Evolutionary conservation across 2,888 invertebrate genomes (phyloP), one percentile per base, ranked within the genome.

Genomic region (Fragum fragum): DNA sequence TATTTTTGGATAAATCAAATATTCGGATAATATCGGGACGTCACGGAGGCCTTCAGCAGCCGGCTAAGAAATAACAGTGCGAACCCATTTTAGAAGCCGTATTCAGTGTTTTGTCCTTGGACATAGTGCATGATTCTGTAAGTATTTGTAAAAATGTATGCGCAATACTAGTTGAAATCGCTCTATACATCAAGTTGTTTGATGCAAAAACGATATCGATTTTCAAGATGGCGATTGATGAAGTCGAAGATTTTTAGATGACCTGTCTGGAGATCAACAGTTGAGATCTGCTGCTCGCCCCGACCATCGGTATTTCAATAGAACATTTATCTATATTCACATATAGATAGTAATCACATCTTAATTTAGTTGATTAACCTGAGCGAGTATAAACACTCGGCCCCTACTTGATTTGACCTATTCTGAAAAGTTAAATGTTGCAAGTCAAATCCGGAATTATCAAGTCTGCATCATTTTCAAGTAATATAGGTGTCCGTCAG

Each of bases 21-120:
- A 85, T 86, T 87, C 86, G 89, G 89, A 85, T 89, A 85, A 89
- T 90, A 90, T 90, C 89, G 90, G 90, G 74, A 89, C 89, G n/a
- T 89, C 90, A 88, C 83, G 88, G 87, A 89, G 85, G 89, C 66
- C 89, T 89, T 87, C 89, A 85, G 91, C 87, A 87, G 87, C 87
- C 85, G 87, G 84, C 85, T 47, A 9, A n/a, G 53, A 69, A 71
- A 32, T 70, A 21, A 71, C 71, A 29, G 55, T 32, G 32, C 18
- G 42, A 11, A 61, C 9, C n/a, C 16, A 14, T 1, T 18, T 7
- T 23, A 42, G 21, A 66, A n/a, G 42, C 21, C 18, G 23, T 26
- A 42, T 39, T 66, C 42, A 36, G 66, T 36, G 42, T 42, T 66
- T 42, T 66, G 29, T 66, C n/a, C 14, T 66, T 42, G 66, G 66